A percentile compares a stretch with the other conserved stretches of the same genome.
These are phyloP conservation scores for Dastarcus helophoroides DNA, from an alignment of 2,888 invertebrate genomes.

Conservation along the genomic window DNA sequence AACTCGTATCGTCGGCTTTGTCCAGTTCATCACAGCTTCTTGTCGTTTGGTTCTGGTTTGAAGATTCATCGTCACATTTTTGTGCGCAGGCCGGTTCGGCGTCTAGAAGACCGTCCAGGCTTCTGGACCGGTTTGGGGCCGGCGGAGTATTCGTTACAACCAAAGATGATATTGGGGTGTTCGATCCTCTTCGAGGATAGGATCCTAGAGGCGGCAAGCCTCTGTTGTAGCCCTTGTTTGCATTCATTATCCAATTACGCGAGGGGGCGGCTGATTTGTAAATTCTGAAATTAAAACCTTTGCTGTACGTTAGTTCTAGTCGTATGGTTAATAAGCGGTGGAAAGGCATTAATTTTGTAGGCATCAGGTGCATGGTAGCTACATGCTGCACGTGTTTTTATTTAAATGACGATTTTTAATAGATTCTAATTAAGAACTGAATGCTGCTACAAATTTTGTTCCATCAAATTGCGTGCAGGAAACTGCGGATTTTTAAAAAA, in stretches of 20 bases:
- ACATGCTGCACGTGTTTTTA: too few species aligned
- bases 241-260: constrained; percentile 45
- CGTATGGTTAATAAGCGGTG: constrained; percentile 11
- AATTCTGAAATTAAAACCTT: constrained; percentile 41
- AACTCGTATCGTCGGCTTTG: constrained; percentile 21
- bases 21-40: constrained; percentile 31
- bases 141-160: constrained; percentile 19
- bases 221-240: constrained; percentile 24
- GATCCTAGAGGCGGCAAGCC: constrained; percentile 34
- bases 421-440: too few species aligned
- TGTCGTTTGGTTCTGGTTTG: constrained; percentile 22
- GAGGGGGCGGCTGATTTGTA: constrained; percentile 56
- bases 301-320: constrained; percentile 13
- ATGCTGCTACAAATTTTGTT: too few species aligned
- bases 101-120: constrained; percentile 51
- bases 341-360: too few species aligned
- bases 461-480: too few species aligned
- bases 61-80: constrained; percentile 16
- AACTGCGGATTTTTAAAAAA: too few species aligned
- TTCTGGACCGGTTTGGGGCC: constrained; percentile 45
- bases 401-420: too few species aligned
- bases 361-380: too few species aligned
- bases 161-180: constrained; percentile 33
- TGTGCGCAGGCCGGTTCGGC: constrained; percentile 21
- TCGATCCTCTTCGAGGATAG: constrained; percentile 35